phyloP scores from a whole-genome alignment of 2,113 vertebrate genomes.

The Phainopepla nitens region DNA sequence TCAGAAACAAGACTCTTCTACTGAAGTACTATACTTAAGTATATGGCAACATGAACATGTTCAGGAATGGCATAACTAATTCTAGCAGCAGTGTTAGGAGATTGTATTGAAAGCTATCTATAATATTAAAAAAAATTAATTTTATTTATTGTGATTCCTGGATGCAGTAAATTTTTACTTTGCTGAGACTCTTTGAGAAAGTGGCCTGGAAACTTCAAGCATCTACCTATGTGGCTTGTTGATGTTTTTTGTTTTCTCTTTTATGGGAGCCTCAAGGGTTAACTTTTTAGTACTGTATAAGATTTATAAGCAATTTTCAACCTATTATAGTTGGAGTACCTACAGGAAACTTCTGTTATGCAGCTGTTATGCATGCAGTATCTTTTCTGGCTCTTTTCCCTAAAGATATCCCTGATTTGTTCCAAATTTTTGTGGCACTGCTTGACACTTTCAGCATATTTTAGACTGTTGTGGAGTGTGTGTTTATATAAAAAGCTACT shows the following conservation, averaged over 20 bases:
- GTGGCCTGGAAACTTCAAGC: not conserved
- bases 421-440: not conserved
- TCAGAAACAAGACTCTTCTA: not conserved
- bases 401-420: not conserved
- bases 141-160: not conserved
- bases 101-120: not conserved
- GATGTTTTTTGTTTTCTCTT: not conserved
- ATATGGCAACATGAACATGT: not conserved
- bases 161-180: not conserved
- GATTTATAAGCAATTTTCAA: not conserved
- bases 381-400: not conserved
- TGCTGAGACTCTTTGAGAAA: not conserved
- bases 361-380: not conserved
- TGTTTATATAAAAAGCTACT: not conserved
- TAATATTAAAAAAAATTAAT: not conserved
- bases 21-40: not conserved
- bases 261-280: not conserved
- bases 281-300: not conserved
- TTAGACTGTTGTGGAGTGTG: not conserved
- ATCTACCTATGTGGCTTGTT: not conserved
- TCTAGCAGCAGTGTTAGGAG: not conserved
- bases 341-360: not conserved
- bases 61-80: not conserved
- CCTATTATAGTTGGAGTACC: not conserved
- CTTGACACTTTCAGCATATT: not conserved